Conservation (phyloP, 2,797 vertebrate genomes). For the Lagodon rhomboides region DNA sequence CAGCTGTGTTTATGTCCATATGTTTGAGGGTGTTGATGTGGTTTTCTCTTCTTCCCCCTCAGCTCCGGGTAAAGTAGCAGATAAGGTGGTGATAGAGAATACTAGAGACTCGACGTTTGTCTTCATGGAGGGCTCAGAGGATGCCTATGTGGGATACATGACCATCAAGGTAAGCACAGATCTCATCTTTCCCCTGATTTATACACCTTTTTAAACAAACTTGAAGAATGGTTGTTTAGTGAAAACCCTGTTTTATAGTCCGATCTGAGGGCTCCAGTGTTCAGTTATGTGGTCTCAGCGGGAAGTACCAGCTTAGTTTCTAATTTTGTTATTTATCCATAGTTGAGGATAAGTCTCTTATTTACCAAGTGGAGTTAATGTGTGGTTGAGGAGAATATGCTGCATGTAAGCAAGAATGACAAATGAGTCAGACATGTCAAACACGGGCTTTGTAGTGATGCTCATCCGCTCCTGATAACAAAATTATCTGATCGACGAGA, state of each 20-base stretch:
- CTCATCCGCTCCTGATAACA: not conserved
- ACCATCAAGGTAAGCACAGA: conserved; percentile 93
- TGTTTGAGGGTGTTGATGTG: conserved; percentile 19
- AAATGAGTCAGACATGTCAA: not conserved
- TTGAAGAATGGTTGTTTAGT: not conserved
- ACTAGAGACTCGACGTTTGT: conserved; percentile 99
- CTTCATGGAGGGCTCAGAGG: conserved; percentile 99
- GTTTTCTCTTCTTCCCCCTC: conserved; percentile 41
- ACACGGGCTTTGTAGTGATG: not conserved
- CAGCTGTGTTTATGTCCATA: conserved; percentile 9
- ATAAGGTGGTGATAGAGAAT: conserved; percentile 99
- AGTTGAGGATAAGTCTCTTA: conserved; percentile 11
- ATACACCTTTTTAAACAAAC: not conserved
- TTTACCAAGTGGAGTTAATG: conserved; percentile 9
- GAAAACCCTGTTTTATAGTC: not conserved
- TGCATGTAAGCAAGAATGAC: not conserved
- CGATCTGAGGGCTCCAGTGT: not conserved
- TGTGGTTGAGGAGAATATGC: not conserved
- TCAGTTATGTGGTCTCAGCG: not conserved
- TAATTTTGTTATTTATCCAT: conserved; percentile 18
- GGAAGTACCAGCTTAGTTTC: not conserved
- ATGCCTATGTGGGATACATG: conserved; percentile 99
- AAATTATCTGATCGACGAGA: not conserved
- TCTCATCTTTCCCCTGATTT: not conserved
- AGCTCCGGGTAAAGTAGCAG: conserved; percentile 98